Percentiles rank a stretch among this genome's conserved stretches.
Evolutionary conservation across 2,888 invertebrate species (phyloP).

Genomic region (Lepidocyrtoides sp.): DNA sequence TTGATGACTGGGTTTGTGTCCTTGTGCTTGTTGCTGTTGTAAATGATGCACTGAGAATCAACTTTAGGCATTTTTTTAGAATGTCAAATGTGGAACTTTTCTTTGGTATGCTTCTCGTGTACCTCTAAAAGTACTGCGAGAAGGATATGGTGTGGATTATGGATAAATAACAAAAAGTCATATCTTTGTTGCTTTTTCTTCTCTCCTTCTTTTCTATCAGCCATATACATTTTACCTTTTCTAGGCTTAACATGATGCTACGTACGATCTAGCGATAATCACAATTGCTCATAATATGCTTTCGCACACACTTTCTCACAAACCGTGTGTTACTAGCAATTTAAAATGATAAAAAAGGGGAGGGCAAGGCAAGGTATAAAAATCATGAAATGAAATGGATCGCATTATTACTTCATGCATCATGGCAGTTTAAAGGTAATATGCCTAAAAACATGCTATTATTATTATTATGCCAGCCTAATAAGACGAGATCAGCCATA

Average conservation of each 20-base stretch:
- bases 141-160: slow-evolving; percentile 53
- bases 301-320: not conserved
- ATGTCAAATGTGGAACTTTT: too few relatives aligned
- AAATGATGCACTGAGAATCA: not conserved
- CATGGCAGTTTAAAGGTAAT: slow-evolving; percentile 3
- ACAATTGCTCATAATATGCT: not conserved
- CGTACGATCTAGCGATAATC: not conserved
- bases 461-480: slow-evolving; percentile 6
- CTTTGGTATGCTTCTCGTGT: too few relatives aligned
- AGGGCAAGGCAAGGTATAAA: not conserved
- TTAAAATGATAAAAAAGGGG: slow-evolving; percentile 13
- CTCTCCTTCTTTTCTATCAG: slow-evolving; percentile 2
- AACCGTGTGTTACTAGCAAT: not conserved
- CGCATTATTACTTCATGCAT: not conserved
- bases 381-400: slow-evolving; percentile 33
- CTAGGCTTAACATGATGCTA: not conserved
- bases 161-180: slow-evolving; percentile 43
- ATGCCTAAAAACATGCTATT: slow-evolving; percentile 11
- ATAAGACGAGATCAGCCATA: slow-evolving; percentile 25
- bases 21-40: not conserved
- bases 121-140: too few relatives aligned
- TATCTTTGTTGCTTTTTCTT: slow-evolving; percentile 44
- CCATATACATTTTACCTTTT: not conserved
- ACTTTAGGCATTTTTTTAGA: too few relatives aligned
- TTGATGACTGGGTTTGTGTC: not conserved